Evolutionary conservation across 2,113 vertebrate genomes (phyloP), one percentile per base, ranked within the genome.

Genomic region (Cyanocitta stelleri): DNA sequence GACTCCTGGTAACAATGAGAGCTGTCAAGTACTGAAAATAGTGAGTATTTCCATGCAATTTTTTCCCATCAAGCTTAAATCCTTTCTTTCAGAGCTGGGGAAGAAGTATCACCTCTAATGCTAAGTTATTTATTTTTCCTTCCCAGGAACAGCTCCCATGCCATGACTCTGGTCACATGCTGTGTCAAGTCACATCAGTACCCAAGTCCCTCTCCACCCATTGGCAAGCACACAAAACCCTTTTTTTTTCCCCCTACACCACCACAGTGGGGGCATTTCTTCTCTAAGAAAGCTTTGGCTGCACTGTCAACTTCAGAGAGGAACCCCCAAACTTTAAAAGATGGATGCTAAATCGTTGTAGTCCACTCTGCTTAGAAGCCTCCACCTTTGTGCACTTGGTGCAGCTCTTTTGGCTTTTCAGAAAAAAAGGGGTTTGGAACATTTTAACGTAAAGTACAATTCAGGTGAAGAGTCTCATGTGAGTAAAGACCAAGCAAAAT

Each of bases 21-120:
- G 55, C 85, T 89, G 77, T 72, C 90, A 78, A 85, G 35, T 18
- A 48, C 48, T 79, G 87, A 87, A 89, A 95, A 89, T 48, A 87
- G 49, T 32, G 55, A 94, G 14, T 37, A 63, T 32, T 91, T 72
- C 71, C 71, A 41, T 48, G 44, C 23, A 77, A 8, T 69, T 49
- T 85, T 78, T 89, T 24, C 59, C 54, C 37, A 67, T 51, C 61
- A 51, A 67, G 32, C 13, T 91, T 63, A 67, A 87, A 75, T 44
- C 39, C 17, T 87, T 27, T 82, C 37, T 78, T 82, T 91, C 87
- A 78, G 66, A 72, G 63, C 21, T 39, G 48, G 13, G 13, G 9
- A 86, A 85, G 44, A 61, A 74, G 26, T 41, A 87, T 46, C 51
- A 75, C 33, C 39, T 55, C 17, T 16, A 71, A 82, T 14, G 30